Conservation (phyloP, 2,113 vertebrate genomes). For the Phaetusa simplex region DNA sequence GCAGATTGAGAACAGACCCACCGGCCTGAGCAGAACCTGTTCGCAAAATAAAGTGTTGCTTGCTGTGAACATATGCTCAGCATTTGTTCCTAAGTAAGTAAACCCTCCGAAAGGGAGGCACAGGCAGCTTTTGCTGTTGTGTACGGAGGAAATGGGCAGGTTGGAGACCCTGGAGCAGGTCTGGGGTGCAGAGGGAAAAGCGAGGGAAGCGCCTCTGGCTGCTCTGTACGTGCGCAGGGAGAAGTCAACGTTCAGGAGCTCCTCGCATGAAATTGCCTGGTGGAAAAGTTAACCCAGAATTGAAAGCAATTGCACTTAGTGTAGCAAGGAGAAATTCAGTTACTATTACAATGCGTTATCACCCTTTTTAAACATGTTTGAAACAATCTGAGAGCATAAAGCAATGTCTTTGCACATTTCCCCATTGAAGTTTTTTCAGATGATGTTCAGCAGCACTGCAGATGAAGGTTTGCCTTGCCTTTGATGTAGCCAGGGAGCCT, state of each 20-base stretch:
- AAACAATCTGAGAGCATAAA: background rate
- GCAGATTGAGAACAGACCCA: background rate
- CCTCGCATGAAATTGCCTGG: background rate
- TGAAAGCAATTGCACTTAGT: background rate
- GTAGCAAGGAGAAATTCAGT: background rate
- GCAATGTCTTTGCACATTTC: background rate
- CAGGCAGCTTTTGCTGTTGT: background rate
- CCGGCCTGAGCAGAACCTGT: background rate
- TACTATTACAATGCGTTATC: background rate
- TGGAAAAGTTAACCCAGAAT: background rate
- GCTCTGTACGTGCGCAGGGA: accelerated
- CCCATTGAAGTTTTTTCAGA: background rate
- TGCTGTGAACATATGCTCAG: background rate
- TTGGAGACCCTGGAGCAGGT: background rate
- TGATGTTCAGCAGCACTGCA: background rate
- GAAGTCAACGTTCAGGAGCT: background rate
- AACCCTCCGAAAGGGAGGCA: background rate
- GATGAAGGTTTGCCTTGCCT: conserved; percentile 17
- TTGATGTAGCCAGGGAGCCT: conserved; percentile 45
- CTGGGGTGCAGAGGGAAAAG: background rate
- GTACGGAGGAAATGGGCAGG: background rate
- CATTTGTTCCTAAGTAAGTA: background rate
- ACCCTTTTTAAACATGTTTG: background rate
- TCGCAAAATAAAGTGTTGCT: background rate
- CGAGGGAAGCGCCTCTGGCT: accelerated